Percentiles rank a stretch among this genome's conserved stretches.
These are phyloP conservation scores for Drosophila hydei DNA, from an alignment of 1,140 invertebrate genomes.

Conservation along the genomic window DNA sequence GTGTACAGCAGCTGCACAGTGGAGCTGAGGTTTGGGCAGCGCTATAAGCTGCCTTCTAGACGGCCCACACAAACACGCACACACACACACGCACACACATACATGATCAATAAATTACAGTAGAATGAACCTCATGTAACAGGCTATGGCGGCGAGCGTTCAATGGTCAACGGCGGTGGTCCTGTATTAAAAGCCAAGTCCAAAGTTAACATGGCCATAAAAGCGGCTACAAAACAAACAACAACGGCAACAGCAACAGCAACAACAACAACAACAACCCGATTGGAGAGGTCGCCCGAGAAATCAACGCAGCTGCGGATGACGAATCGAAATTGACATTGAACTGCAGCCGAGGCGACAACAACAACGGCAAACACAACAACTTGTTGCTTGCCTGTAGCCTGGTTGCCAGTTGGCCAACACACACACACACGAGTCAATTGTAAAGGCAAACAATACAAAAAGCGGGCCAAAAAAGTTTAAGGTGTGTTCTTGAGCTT, in stretches of 20 bases:
- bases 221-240: conserved; percentile 68
- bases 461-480: conserved; percentile 56
- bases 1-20: conserved; percentile 46
- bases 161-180: conserved; percentile 57
- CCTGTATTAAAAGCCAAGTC: conserved; percentile 80
- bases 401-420: conserved; percentile 48
- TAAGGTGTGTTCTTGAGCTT: conserved; percentile 83
- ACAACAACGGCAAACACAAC: conserved; percentile 12
- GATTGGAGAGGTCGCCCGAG: conserved; percentile 66
- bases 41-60: conserved; percentile 49
- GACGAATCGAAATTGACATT: conserved; percentile 83
- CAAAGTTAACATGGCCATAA: conserved; percentile 81
- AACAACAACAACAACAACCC: conserved; percentile 4
- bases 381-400: conserved; percentile 66
- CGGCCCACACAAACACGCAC: conserved; percentile 61
- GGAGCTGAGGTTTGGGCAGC: conserved; percentile 38
- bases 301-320: conserved; percentile 82
- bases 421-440: conserved; percentile 15
- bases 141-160: conserved; percentile 25
- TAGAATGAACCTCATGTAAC: conserved; percentile 67
- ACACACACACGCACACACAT: conserved; percentile 41
- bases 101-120: conserved; percentile 75
- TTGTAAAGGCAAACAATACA: conserved; percentile 32
- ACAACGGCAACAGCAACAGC: conserved; percentile 3
- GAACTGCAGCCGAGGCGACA: conserved; percentile 65